phyloP scores from a whole-genome alignment of 2,888 invertebrate genomes.

The Trissolcus brochymenae region DNA sequence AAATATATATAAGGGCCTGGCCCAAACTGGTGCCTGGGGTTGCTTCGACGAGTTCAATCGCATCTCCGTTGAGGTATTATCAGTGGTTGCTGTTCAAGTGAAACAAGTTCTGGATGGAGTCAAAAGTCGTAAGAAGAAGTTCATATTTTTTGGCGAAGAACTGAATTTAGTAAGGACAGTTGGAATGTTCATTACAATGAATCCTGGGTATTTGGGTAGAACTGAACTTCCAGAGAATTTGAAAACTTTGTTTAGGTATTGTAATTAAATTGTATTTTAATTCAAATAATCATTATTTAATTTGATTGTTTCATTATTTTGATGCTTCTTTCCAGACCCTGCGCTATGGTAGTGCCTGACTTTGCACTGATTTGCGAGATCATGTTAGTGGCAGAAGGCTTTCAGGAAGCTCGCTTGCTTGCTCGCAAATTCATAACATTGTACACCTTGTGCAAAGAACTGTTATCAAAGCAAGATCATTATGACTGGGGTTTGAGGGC shows the following conservation, averaged over 20 bases:
- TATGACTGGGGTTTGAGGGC: conserved; percentile 98
- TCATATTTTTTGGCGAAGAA: conserved; percentile 90
- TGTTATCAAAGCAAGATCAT: conserved; percentile 96
- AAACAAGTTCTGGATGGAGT: conserved; percentile 91
- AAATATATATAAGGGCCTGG: conserved; percentile 96
- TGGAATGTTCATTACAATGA: conserved; percentile 97
- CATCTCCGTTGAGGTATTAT: conserved; percentile 95
- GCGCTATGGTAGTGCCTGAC: conserved; percentile 98
- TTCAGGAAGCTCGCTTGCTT: conserved; percentile 91
- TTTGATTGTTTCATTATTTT: too few species aligned
- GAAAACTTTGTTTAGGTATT: conserved; percentile 78
- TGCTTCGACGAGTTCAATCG: conserved; percentile 98
- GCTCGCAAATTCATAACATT: conserved; percentile 96
- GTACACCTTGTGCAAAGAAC: conserved; percentile 91
- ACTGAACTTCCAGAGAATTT: conserved; percentile 91
- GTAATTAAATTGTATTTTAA: background rate
- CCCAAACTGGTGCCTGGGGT: conserved; percentile 97
- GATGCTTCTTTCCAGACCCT: conserved; percentile 82
- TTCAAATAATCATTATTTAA: too few species aligned
- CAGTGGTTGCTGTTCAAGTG: conserved; percentile 96
- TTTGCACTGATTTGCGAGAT: conserved; percentile 97
- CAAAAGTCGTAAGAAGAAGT: conserved; percentile 86
- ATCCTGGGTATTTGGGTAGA: conserved; percentile 95
- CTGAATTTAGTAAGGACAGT: conserved; percentile 86
- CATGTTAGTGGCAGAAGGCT: conserved; percentile 97